Conservation (phyloP, 2,888 invertebrate genomes). For the Metopia argyrocephala region DNA sequence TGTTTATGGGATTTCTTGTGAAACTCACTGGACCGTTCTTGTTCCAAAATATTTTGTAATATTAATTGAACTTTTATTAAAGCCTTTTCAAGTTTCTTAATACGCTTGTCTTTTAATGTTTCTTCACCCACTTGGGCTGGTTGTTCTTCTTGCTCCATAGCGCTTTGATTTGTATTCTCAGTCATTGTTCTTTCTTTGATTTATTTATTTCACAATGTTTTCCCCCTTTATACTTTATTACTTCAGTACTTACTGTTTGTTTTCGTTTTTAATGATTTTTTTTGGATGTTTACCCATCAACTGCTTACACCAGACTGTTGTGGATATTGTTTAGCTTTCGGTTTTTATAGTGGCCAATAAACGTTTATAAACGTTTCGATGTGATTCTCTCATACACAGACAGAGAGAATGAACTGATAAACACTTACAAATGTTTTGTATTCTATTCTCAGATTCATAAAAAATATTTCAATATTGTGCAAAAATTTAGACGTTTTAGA, state of each 20-base stretch:
- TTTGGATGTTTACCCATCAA: not conserved
- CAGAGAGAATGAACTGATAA: not conserved
- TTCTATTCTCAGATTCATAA: no score
- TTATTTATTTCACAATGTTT: not conserved
- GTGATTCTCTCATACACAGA: constrained; percentile 27
- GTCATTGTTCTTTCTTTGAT: constrained; percentile 63
- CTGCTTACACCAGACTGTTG: constrained; percentile 21
- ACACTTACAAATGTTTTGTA: constrained; percentile 45
- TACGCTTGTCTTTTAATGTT: not conserved
- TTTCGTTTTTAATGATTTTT: not conserved
- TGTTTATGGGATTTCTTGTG: constrained; percentile 46
- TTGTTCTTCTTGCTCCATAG: constrained; percentile 47
- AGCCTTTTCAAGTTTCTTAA: constrained; percentile 64
- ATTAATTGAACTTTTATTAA: constrained; percentile 69
- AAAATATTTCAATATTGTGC: no score
- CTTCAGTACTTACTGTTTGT: constrained; percentile 16
- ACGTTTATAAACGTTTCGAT: constrained; percentile 34
- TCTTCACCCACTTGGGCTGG: constrained; percentile 22
- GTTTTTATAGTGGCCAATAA: constrained; percentile 47
- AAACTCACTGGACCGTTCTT: constrained; percentile 43
- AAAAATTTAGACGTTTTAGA: no score
- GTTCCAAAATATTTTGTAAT: constrained; percentile 63
- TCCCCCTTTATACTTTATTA: not conserved
- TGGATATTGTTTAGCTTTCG: constrained; percentile 1
- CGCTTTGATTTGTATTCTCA: constrained; percentile 51